Evolutionary conservation across 2,113 vertebrate species (phyloP), one percentile per base, ranked within the genome.

Genomic region (Tetraodon nigroviridis): DNA sequence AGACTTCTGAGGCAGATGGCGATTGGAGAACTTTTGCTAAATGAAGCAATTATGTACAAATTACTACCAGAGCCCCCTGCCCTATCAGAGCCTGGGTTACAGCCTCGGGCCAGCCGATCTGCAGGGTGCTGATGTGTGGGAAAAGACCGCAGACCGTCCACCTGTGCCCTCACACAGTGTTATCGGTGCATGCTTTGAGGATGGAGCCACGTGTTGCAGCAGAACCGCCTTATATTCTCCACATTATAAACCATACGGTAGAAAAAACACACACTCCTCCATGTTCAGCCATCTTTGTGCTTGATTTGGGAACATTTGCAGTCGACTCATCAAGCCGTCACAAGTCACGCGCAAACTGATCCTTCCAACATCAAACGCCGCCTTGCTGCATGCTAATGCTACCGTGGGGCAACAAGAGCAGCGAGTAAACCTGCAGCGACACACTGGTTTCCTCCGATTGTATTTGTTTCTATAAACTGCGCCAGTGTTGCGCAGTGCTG

Each of bases 11-110:
- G 51, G 58, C 49, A 42, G 69, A 62, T 47, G 62, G 60, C 59
- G 72, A 73, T 77, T 54, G 61, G 48, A 29, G 29, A 61, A 72
- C 68, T 75, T 70, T 71, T 71, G 77, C 78, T 81, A 80, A 83
- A 81, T 84, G 73, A 83, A 68, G 71, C 78, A 80, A 76, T 87
- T 74, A 85, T 73, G 53, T 62, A 72, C 60, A 86, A 82, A 85
- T 84, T 69, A 78, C 81, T 82, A 70, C 81, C 87, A 86, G 84
- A 78, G 67, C 64, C 64, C 59, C 59, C 44, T 27, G 51, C 48
- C 75, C 75, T 74, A 64, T 76, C 71, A 51, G 49, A 58, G 58
- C 21, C 47, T 6, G 7, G 48, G 42, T 71, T 59, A 40, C 75
- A 67, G 83, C 84, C 82, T 55, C 20, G 56, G 77, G 82, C 62